These are phyloP conservation scores for Drosophila nigrodunni DNA, from an alignment of 1,140 invertebrate species.

Conservation along the genomic window DNA sequence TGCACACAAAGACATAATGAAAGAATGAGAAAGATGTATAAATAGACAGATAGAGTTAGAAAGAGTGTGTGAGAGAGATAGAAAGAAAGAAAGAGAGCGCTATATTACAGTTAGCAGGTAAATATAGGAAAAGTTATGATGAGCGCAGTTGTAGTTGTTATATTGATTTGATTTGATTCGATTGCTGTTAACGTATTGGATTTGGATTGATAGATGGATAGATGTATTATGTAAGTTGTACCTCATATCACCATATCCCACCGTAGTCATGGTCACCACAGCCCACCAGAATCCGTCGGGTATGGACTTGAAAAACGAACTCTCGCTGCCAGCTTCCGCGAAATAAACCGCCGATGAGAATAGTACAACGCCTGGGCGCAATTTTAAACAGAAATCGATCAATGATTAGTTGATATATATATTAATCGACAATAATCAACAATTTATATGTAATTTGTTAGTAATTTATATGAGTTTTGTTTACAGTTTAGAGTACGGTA, in stretches of 20 bases:
- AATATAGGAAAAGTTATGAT: background rate
- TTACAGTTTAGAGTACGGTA: background rate
- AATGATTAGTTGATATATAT: conserved; percentile 85
- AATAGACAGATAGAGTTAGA: conserved; percentile 12
- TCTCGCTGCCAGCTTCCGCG: conserved; percentile 97
- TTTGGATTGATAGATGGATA: conserved; percentile 18
- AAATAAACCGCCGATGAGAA: conserved; percentile 99
- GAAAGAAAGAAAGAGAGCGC: conserved; percentile 39
- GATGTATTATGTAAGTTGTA: conserved; percentile 85
- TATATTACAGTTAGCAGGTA: conserved; percentile 16
- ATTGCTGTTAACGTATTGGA: conserved; percentile 25
- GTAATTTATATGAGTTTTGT: conserved; percentile 8
- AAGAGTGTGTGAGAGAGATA: conserved; percentile 25
- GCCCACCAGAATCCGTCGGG: conserved; percentile 99
- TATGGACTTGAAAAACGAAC: conserved; percentile 99
- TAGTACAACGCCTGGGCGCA: conserved; percentile 95
- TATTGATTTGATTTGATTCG: conserved; percentile 14
- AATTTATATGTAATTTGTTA: background rate
- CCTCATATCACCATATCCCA: conserved; percentile 99
- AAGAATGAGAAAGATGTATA: conserved; percentile 8
- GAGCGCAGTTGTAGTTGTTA: conserved; percentile 45
- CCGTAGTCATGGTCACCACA: conserved; percentile 99
- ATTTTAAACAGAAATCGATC: conserved; percentile 77
- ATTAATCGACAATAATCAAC: background rate
- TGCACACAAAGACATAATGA: conserved; percentile 1